These are phyloP conservation scores for Riptortus pedestris DNA, from an alignment of 1,140 invertebrate genomes.

Conservation along the genomic window DNA sequence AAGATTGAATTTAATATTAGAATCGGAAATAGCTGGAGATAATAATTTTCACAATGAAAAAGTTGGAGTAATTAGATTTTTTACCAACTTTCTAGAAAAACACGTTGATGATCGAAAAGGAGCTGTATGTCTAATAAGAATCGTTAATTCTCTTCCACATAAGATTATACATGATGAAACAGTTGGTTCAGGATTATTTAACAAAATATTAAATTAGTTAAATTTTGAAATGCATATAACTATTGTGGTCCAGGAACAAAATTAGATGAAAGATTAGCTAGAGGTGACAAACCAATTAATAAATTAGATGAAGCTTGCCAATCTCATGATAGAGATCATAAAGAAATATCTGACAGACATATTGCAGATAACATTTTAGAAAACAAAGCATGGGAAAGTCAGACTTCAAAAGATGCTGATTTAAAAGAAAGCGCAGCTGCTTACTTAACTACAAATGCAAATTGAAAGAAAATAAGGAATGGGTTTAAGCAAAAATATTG, in stretches of 20 bases:
- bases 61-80: conserved; percentile 20
- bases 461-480: conserved; percentile 29
- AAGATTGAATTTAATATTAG: conserved; percentile 15
- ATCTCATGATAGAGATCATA: conserved; percentile 9
- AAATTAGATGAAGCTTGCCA: conserved; percentile 17
- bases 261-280: conserved; percentile 5
- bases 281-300: conserved; percentile 9
- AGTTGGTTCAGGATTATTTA: background rate
- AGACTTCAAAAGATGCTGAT: background rate
- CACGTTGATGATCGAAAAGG: conserved; percentile 3
- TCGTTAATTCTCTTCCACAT: background rate
- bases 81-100: conserved; percentile 14
- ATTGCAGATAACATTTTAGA: conserved; percentile 12
- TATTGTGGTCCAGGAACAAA: conserved; percentile 1
- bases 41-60: conserved; percentile 22
- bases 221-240: background rate
- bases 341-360: conserved; percentile 14
- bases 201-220: conserved; percentile 5
- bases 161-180: conserved; percentile 3
- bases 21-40: conserved; percentile 17
- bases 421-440: background rate
- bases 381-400: background rate
- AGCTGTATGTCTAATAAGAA: conserved; percentile 17
- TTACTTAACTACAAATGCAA: background rate
- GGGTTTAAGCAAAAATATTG: background rate